These are phyloP conservation scores for Drosophila ochracea DNA, from an alignment of 2,888 invertebrate species.

Conservation along the genomic window DNA sequence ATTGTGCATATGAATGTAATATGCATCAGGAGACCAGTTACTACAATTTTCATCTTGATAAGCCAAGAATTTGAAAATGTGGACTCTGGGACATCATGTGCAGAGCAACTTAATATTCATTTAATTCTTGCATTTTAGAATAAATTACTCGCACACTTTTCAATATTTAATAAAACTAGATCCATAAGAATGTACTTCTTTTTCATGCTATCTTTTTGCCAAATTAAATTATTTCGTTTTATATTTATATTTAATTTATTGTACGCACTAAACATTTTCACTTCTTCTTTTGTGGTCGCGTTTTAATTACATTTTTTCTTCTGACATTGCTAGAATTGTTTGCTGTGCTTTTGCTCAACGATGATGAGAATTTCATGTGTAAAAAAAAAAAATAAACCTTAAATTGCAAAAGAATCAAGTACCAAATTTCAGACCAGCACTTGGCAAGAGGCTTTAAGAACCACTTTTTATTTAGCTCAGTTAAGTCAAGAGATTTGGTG, in stretches of 20 bases:
- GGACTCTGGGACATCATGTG: background rate
- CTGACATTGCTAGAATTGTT: conserved; percentile 36
- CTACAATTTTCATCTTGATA: background rate
- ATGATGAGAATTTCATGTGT: conserved; percentile 22
- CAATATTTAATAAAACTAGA: background rate
- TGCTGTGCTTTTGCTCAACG: conserved; percentile 19
- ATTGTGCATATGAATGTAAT: background rate
- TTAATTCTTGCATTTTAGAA: background rate
- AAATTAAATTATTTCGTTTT: background rate
- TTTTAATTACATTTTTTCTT: conserved; percentile 54
- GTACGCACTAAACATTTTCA: background rate
- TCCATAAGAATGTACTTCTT: background rate
- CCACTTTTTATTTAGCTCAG: conserved; percentile 28
- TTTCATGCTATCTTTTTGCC: background rate
- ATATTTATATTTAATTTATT: background rate
- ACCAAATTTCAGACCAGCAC: conserved; percentile 18
- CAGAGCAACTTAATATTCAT: background rate
- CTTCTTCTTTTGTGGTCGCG: background rate
- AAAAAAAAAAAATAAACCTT: conserved; percentile 9
- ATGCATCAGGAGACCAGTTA: background rate
- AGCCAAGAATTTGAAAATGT: background rate
- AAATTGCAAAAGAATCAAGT: background rate
- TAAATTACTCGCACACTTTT: background rate
- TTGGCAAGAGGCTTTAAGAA: conserved; percentile 33
- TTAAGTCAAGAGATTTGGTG: conserved; percentile 18